Percentiles rank a stretch among this genome's conserved stretches.
phyloP scores from a whole-genome alignment of 2,797 vertebrate species.

The Synanceia verrucosa region DNA sequence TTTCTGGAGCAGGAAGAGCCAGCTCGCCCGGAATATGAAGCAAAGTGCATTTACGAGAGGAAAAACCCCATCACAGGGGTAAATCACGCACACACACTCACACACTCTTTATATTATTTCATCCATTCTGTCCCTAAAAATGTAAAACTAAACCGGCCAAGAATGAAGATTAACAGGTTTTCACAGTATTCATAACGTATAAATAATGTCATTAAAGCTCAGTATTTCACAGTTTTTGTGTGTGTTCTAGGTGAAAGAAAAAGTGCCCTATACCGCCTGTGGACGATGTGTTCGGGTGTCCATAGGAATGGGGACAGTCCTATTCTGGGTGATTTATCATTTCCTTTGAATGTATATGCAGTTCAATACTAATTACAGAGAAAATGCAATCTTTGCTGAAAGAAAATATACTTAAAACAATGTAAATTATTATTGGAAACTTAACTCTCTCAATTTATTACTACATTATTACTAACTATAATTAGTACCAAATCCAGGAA shows the following conservation, averaged over 20 bases:
- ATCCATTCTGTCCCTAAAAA: not conserved
- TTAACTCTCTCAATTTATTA: not conserved
- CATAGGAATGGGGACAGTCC: conserved; percentile 89
- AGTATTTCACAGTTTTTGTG: conserved; percentile 17
- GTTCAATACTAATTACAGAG: not conserved
- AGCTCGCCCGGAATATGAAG: conserved; percentile 91
- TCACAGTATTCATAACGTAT: not conserved
- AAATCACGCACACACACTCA: conserved; percentile 16
- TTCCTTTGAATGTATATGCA: not conserved
- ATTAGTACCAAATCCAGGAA: not conserved
- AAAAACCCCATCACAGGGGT: conserved; percentile 92
- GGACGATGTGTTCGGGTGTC: conserved; percentile 86
- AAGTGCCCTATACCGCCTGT: conserved; percentile 88
- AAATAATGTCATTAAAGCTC: not conserved
- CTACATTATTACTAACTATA: not conserved
- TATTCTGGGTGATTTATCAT: conserved; percentile 90
- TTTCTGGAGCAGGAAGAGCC: conserved; percentile 92
- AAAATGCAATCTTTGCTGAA: too few relatives aligned
- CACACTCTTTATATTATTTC: not conserved
- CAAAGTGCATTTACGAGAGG: conserved; percentile 85
- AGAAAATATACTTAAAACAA: not conserved
- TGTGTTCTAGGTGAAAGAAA: conserved; percentile 84
- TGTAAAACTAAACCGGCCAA: not conserved
- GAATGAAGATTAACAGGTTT: not conserved
- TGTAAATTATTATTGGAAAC: not conserved